These are phyloP conservation scores for Hyla sarda DNA, from an alignment of 2,113 vertebrate species.

Conservation along the genomic window DNA sequence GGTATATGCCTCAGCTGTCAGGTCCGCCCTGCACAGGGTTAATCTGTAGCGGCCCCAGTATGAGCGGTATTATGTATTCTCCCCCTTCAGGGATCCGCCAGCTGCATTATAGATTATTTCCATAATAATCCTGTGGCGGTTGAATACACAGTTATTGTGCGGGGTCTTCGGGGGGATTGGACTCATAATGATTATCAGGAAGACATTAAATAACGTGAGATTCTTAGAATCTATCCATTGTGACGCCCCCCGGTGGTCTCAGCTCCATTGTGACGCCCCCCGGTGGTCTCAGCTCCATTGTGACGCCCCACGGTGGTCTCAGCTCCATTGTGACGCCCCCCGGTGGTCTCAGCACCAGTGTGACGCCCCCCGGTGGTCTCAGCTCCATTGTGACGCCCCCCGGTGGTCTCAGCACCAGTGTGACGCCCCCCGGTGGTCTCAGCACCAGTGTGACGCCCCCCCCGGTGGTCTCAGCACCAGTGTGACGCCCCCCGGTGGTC, in stretches of 20 bases:
- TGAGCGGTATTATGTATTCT: slow-evolving; percentile 16
- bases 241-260: not conserved
- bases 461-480: not conserved
- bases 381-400: too few relatives aligned
- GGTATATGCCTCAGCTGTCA: not conserved
- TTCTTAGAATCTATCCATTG: not conserved
- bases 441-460: too few relatives aligned
- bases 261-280: too few relatives aligned
- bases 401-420: not conserved
- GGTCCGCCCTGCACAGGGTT: not conserved
- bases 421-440: not conserved
- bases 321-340: too few relatives aligned
- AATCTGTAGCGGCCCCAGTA: not conserved
- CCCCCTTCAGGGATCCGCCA: slow-evolving; percentile 21
- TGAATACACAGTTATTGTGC: slow-evolving; percentile 19
- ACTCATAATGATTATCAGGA: too few relatives aligned
- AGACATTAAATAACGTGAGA: not conserved
- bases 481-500: not conserved
- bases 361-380: not conserved
- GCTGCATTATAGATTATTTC: slow-evolving; percentile 35
- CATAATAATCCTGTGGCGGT: slow-evolving; percentile 28
- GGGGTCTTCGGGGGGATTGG: not conserved
- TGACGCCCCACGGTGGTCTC: not conserved
- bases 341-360: not conserved
- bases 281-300: not conserved